Conservation (phyloP, 2,797 vertebrate species). For the Megalops cyprinoides region DNA sequence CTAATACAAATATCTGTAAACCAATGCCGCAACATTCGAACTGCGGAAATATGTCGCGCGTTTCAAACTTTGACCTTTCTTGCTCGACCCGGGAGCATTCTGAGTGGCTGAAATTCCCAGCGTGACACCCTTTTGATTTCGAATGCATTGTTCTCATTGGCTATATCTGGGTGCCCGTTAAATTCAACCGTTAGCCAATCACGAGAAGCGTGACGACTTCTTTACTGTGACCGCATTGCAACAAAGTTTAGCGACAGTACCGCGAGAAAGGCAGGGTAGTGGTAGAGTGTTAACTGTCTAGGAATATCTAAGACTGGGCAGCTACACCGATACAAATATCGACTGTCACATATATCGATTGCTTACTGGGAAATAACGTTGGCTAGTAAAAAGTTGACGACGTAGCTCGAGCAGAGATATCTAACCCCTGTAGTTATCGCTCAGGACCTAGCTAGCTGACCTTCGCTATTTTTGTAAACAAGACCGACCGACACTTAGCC, state of each 20-base stretch:
- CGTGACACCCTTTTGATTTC: neutral
- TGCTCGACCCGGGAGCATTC: neutral
- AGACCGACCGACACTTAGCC: neutral
- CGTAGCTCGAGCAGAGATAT: too few relatives aligned
- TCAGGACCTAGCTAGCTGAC: neutral
- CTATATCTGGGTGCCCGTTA: constrained; percentile 28
- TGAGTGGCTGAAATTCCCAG: constrained; percentile 47
- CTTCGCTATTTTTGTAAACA: constrained; percentile 10
- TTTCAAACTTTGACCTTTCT: constrained; percentile 17
- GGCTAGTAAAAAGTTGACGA: too few relatives aligned
- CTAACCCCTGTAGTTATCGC: too few relatives aligned
- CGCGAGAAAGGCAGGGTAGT: constrained; percentile 12
- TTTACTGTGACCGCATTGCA: constrained; percentile 46
- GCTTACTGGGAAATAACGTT: too few relatives aligned
- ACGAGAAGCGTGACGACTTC: constrained; percentile 36
- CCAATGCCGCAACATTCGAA: too few relatives aligned
- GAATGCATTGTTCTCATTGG: constrained; percentile 53
- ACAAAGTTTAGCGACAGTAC: constrained; percentile 55
- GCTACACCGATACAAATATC: too few relatives aligned
- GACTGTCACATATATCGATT: too few relatives aligned
- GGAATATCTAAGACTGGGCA: too few relatives aligned
- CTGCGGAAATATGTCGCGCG: neutral
- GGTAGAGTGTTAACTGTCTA: neutral
- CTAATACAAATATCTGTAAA: too few relatives aligned
- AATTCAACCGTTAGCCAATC: constrained; percentile 43